These are phyloP conservation scores for Neoarius graeffei DNA, from an alignment of 2,113 vertebrate genomes.

Conservation along the genomic window DNA sequence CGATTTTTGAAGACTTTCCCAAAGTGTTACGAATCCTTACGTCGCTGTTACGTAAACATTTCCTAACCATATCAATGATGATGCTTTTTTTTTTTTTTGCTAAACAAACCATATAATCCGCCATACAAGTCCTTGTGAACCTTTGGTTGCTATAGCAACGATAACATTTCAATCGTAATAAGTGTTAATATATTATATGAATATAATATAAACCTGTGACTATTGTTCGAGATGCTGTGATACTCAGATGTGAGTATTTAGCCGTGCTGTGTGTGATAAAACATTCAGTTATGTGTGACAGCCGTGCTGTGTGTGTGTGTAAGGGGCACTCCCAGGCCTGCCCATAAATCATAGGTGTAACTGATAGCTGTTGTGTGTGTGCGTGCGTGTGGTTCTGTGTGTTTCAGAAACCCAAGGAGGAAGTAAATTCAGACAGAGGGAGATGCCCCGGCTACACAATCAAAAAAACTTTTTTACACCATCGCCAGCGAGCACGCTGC, in stretches of 20 bases:
- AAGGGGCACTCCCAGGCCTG: not conserved
- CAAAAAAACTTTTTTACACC: not conserved
- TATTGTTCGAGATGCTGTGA: too few species aligned
- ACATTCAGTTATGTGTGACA: not conserved
- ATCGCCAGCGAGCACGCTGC: not conserved
- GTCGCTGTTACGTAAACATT: too few species aligned
- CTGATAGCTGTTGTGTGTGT: not conserved
- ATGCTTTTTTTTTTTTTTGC: too few species aligned
- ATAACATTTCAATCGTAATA: not conserved
- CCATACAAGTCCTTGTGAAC: not conserved
- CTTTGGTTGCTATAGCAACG: not conserved
- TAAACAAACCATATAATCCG: too few species aligned
- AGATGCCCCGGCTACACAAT: slow-evolving; percentile 21
- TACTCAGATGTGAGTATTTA: not conserved
- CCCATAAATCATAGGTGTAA: slow-evolving; percentile 16
- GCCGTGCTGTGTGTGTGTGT: not conserved
- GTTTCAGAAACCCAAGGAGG: slow-evolving; percentile 18
- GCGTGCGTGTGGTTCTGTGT: not conserved
- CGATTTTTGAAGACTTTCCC: not conserved
- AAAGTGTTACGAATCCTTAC: too few species aligned
- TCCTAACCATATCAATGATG: too few species aligned
- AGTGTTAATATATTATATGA: too few species aligned
- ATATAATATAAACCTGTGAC: not conserved
- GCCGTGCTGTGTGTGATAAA: not conserved
- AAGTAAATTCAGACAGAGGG: slow-evolving; percentile 21